phyloP scores from a whole-genome alignment of 2,888 invertebrate genomes.

The Hyposoter dolosus region DNA sequence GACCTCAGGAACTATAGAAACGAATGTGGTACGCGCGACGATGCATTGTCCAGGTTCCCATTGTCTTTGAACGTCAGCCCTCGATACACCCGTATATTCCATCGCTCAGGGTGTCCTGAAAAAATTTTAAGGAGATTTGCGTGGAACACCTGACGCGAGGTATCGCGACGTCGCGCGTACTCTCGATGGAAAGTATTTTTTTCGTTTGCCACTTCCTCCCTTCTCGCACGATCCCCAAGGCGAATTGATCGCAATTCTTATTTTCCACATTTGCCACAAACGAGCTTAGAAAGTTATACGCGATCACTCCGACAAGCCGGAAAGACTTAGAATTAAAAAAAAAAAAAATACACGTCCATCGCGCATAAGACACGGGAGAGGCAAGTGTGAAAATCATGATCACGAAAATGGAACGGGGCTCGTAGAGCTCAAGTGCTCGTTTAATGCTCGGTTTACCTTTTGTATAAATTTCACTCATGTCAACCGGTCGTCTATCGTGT shows the following conservation, averaged over 20 bases:
- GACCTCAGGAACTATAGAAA: conserved; percentile 32
- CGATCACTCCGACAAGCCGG: not conserved
- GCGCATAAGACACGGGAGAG: not conserved
- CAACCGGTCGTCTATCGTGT: conserved; percentile 38
- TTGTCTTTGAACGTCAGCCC: conserved; percentile 54
- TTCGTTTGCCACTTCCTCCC: no score
- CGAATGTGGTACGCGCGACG: conserved; percentile 8
- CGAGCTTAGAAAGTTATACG: not conserved
- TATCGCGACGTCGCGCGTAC: not conserved
- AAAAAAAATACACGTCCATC: not conserved
- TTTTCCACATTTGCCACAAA: not conserved
- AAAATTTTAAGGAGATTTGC: not conserved
- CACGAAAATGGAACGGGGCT: conserved; percentile 25
- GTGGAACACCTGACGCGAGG: not conserved
- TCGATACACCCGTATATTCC: conserved; percentile 31
- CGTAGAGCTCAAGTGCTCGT: conserved; percentile 4
- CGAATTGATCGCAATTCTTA: not conserved
- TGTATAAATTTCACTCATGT: conserved; percentile 40
- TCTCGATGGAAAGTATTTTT: not conserved
- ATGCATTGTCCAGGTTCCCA: conserved; percentile 21
- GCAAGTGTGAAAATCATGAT: conserved; percentile 33
- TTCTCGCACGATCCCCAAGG: not conserved
- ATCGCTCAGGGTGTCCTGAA: not conserved
- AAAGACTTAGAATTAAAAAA: not conserved
- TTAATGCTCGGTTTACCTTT: conserved; percentile 10